Evolutionary conservation across 2,113 vertebrate species (phyloP), one percentile per base, ranked within the genome.

Genomic region (Shinisaurus crocodilurus): DNA sequence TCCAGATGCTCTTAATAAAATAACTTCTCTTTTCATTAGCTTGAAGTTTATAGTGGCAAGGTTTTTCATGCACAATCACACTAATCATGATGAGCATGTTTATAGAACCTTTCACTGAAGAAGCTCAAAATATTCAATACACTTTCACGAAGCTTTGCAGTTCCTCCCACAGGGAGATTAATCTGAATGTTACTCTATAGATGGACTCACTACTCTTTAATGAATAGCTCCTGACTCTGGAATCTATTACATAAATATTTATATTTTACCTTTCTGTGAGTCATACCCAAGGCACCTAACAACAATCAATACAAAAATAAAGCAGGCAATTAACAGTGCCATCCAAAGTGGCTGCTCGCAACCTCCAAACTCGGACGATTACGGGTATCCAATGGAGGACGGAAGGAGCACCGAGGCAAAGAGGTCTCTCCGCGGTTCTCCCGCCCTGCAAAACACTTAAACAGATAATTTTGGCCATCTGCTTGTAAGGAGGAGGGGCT

Each of bases 201-300:
- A 20, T 25, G 63, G 32, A 3, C 9, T 57, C 43, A 0, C 0
- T n/a, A 54, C 0, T 0, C 7, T 72, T 10, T 12, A 1, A 54
- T 37, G 57, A 91, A 43, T 1, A 43, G 2, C 18, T 85, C 8
- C 18, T 15, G 1, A 0, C 82, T 80, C 4, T 57, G 75, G 75
- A 54, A 60, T 15, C 23, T 60, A 6, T 9, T 76, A 15, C 7
- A 54, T 50, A 80, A n/a, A 34, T 48, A 85, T 85, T 70, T 85
- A 45, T 48, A n/a, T 72, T 10, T 45, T 85, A 32, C 84, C 32
- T 69, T n/a, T 85, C 27, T 70, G 7, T 34, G 29, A 85, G 48
- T 45, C 15, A 70, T 69, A 43, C 6, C 7, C 63, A 69, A 48
- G 27, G 2, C 23, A 77, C 3, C 25, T 45, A 48, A 23, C 43